A percentile compares a stretch with the other conserved stretches of the same genome.
phyloP scores from a whole-genome alignment of 2,113 vertebrate species.

The Laterallus jamaicensis region DNA sequence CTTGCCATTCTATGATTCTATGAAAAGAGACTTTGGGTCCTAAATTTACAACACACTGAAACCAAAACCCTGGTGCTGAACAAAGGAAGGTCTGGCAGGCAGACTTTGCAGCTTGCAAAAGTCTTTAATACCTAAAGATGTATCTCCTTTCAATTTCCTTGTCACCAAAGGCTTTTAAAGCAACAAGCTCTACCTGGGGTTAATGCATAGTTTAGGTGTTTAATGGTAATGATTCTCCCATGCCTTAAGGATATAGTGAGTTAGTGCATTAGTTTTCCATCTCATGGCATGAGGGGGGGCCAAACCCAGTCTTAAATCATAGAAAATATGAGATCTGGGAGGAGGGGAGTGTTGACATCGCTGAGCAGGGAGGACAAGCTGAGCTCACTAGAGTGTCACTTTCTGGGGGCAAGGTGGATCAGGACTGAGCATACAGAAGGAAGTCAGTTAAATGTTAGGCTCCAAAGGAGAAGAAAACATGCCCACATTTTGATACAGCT shows the following conservation, averaged over 20 bases:
- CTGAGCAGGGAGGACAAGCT: background rate
- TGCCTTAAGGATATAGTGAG: background rate
- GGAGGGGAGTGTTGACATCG: background rate
- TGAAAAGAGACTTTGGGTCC: background rate
- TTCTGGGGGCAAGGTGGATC: background rate
- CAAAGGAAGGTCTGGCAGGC: background rate
- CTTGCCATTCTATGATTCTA: too few relatives aligned
- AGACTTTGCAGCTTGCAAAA: background rate
- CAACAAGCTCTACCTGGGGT: background rate
- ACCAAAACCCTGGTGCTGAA: background rate
- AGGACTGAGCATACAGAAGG: fast-evolving
- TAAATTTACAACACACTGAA: background rate
- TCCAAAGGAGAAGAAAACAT: background rate
- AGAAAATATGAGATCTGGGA: background rate
- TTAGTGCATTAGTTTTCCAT: background rate
- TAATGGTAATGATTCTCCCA: background rate
- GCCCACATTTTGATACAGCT: fast-evolving
- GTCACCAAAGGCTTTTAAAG: background rate
- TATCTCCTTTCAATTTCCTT: background rate
- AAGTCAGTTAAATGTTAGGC: background rate
- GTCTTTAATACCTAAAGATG: background rate
- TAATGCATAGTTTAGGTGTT: background rate
- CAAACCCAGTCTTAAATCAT: background rate
- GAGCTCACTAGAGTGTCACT: background rate
- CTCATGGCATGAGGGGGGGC: fast-evolving